Evolutionary conservation across 2,888 invertebrate species (phyloP), one percentile per base, ranked within the genome.

Genomic region (Acleris cristana): DNA sequence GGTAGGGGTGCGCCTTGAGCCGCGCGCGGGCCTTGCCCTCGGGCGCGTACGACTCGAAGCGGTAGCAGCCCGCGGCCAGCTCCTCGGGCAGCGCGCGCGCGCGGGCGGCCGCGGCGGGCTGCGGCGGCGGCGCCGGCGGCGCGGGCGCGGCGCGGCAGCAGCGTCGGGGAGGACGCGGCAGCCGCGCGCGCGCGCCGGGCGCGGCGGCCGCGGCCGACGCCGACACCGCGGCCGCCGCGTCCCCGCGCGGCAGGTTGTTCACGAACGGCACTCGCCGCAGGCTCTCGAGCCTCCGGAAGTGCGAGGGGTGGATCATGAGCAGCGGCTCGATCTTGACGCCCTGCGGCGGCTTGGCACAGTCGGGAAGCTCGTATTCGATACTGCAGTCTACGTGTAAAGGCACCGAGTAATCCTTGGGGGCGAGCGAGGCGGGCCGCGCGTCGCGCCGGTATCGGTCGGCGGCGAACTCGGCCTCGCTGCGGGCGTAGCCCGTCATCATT

Each of bases 331-430:
- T 95, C 85, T 96, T 94, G 85, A 95, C 96, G 74, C 96, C 96
- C 84, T 96, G 96, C 78, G 97, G 97, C 78, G 97, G 97, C 92
- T 97, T 97, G 77, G 97, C 96, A 92, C 96, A 96, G 88, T 97
- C 97, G 82, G 97, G 97, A 88, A 97, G 94, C 94, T 97, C 97
- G 94, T 97, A 97, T 92, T 97, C 97, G 81, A 97, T 97, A 93
- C 97, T 97, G 93, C 97, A 97, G 91, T 97, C 97, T 87, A 97
- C 97, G 93, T 97, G 97, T 86, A 97, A 94, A 82, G 97, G 97
- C 89, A 96, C 95, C 87, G 95, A 95, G 93, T 96, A 97, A 89
- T 97, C 97, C 93, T 96, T 97, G 87, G 95, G 94, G 79, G 94
- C 92, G 79, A 91, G 88, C 84, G 89, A 87, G 82, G 89, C 88